Base-by-base conservation (phyloP, 1,140 invertebrate genomes). In the Drosophila pruinosa region DNA sequence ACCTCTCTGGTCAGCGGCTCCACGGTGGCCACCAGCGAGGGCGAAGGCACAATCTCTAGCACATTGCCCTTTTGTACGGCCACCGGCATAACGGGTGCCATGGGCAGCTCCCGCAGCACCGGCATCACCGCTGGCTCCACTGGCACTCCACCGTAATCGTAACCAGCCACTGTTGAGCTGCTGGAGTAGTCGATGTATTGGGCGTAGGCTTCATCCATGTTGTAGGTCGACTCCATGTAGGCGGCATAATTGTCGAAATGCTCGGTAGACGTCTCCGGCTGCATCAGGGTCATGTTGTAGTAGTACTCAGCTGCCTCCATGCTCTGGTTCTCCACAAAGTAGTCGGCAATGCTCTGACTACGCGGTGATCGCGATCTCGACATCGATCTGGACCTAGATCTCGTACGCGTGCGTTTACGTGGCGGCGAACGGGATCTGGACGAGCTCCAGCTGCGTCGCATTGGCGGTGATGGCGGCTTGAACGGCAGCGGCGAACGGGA, bases 21-120 rank as follows among this genome's bases (percentile, higher is more conserved):
- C 15, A 41, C 21, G 5, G 38, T 19, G 0, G 47, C 39, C 8
- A 59, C 73, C 19, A 45, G n/a, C 0, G 56, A 56, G n/a, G 90
- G n/a, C 0, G 56, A 56, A 10, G 90, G 90, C 8, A 91, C 90
- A 26, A 91, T 91, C 65, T 91, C 90, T 47, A 91, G 36, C 0
- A 91, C 90, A 53, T 91, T 91, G 1, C 90, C 90, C 38, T 91
- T 91, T 15, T 90, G 90, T 8, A 91, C 90, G 1, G 88, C 88
- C 28, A 91, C 86, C 0, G 89, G 47, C 2, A n/a, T 6, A 8
- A 47, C 21, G 1, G 68, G 12, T 10, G 14, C 56, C 53, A 34
- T 75, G 19, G 72, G 31, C n/a, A 34, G 47, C 48, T 86, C 82
- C 8, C 73, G 72, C 26, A 39, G 58, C 15, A 52, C 61, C 2